A percentile compares a stretch with the other conserved stretches of the same genome.
Conservation (phyloP, 2,113 vertebrate species). For the Nothobranchius furzeri region DNA sequence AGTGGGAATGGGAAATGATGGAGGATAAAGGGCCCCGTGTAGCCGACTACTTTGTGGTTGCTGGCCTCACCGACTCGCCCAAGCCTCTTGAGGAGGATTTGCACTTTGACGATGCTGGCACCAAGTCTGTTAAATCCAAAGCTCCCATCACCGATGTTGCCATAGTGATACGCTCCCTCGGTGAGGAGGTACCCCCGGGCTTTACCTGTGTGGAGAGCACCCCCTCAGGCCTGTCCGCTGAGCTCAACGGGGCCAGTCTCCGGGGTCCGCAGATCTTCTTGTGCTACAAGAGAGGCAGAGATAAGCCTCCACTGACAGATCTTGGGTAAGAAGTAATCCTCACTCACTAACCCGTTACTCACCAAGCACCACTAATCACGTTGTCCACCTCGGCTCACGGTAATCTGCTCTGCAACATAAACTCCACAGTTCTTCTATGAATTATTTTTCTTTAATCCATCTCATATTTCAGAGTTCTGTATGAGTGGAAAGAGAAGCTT, state of each 20-base stretch:
- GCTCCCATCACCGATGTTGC: constrained; percentile 96
- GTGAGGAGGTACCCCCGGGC: constrained; percentile 92
- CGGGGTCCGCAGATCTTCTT: constrained; percentile 94
- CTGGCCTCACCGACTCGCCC: constrained; percentile 90
- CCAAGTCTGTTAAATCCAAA: constrained; percentile 88
- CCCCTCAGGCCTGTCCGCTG: constrained; percentile 91
- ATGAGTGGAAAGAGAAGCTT: constrained; percentile 96
- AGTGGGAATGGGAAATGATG: constrained; percentile 93
- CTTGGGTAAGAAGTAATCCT: constrained; percentile 88
- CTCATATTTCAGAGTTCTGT: constrained; percentile 84
- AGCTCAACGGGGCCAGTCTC: constrained; percentile 95
- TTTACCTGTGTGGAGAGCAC: constrained; percentile 92
- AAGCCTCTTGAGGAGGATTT: constrained; percentile 96
- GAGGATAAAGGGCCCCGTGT: constrained; percentile 98
- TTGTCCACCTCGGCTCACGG: constrained; percentile 23
- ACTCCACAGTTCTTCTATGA: constrained; percentile 18
- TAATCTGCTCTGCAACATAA: constrained; percentile 56
- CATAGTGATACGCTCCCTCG: constrained; percentile 92
- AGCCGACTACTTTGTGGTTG: constrained; percentile 98
- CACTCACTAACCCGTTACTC: constrained; percentile 56
- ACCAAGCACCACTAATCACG: constrained; percentile 62
- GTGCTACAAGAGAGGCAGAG: constrained; percentile 94
- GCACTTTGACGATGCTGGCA: constrained; percentile 90
- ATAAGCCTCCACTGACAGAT: constrained; percentile 97
- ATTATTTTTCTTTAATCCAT: background rate